A percentile compares a stretch with the other conserved stretches of the same genome.
Evolutionary conservation across 2,113 vertebrate species (phyloP).

Genomic region (Otolemur garnettii): DNA sequence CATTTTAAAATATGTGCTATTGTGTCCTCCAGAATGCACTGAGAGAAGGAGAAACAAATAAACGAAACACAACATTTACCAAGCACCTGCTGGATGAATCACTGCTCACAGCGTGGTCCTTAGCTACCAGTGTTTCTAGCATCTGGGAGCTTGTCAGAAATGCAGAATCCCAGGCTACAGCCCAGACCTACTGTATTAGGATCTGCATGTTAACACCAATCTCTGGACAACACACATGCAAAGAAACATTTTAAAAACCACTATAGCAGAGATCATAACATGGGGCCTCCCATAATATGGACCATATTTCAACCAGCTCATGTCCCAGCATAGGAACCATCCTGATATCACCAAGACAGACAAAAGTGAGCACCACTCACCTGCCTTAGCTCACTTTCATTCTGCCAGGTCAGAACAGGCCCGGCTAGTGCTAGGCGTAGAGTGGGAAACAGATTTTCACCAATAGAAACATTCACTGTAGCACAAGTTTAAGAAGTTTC

Average conservation of each 20-base stretch:
- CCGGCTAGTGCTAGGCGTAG: neutral
- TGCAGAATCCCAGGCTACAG: neutral
- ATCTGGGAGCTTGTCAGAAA: neutral
- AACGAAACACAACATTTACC: neutral
- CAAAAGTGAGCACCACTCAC: neutral
- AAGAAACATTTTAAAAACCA: neutral
- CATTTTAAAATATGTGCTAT: neutral
- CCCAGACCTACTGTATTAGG: neutral
- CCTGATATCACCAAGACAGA: neutral
- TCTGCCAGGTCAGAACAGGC: neutral
- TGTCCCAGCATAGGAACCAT: neutral
- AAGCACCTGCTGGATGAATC: neutral
- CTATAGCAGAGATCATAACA: neutral
- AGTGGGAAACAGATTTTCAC: neutral
- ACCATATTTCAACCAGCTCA: neutral
- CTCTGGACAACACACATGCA: no score
- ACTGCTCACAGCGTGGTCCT: neutral
- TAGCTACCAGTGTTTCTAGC: fast-evolving
- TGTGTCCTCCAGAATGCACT: neutral
- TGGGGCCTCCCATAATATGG: no score
- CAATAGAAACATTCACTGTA: neutral
- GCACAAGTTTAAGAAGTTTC: neutral
- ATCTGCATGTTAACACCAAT: neutral
- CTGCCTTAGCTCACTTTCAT: neutral
- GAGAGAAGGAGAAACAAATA: neutral